A percentile compares a stretch with the other conserved stretches of the same genome.
Evolutionary conservation across 2,797 vertebrate species (phyloP).

Genomic region (Notolabrus celidotus): DNA sequence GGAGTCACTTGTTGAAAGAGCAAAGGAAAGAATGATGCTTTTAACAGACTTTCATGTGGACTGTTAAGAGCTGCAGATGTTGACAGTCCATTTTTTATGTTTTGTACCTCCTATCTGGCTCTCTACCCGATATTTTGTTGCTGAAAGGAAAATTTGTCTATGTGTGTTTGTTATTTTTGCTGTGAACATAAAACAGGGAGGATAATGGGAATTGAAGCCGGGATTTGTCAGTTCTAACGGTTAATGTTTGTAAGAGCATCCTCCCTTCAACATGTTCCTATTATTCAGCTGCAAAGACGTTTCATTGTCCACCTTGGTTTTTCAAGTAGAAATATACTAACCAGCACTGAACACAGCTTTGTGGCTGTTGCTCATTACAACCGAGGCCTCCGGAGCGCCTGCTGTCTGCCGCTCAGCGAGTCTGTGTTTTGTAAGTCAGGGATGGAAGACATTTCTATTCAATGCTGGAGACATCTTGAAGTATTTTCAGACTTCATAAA

Average conservation of each 20-base stretch:
- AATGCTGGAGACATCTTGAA: constrained; percentile 65
- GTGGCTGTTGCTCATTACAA: constrained; percentile 62
- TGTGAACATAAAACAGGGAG: constrained; percentile 23
- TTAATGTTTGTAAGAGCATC: constrained; percentile 17
- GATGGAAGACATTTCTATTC: constrained; percentile 63
- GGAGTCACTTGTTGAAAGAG: constrained; percentile 32
- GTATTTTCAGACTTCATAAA: constrained; percentile 63
- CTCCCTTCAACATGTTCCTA: constrained; percentile 16
- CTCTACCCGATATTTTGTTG: background rate
- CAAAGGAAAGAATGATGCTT: constrained; percentile 52
- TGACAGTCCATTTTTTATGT: background rate
- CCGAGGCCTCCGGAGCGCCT: constrained; percentile 17
- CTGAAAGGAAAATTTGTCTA: constrained; percentile 13
- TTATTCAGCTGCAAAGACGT: constrained; percentile 36
- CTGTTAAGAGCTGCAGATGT: constrained; percentile 57
- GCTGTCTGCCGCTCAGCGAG: constrained; percentile 41
- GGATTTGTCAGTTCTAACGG: constrained; percentile 38
- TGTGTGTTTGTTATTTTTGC: constrained; percentile 9
- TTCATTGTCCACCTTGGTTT: background rate
- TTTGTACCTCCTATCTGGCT: constrained; percentile 33
- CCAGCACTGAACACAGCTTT: constrained; percentile 23
- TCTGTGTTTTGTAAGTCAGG: constrained; percentile 47
- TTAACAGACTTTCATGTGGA: constrained; percentile 60
- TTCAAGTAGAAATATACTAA: constrained; percentile 28
- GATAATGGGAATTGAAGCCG: constrained; percentile 45